Conservation (phyloP, 2,797 vertebrate genomes). For the Lerista edwardsae region DNA sequence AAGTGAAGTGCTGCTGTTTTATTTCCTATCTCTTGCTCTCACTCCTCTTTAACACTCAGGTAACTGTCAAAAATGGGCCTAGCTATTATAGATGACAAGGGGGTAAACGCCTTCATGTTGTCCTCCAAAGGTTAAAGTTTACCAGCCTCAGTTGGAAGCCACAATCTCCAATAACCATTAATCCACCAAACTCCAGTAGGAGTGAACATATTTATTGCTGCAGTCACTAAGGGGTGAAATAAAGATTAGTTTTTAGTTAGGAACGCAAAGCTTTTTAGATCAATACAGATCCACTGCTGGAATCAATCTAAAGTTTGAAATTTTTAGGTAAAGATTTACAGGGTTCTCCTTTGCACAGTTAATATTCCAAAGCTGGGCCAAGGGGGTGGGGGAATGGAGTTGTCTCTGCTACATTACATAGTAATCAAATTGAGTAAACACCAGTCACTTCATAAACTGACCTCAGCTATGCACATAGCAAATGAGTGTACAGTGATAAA, state of each 20-base stretch:
- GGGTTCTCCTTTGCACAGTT: slow-evolving; percentile 77
- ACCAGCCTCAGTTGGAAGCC: slow-evolving; percentile 77
- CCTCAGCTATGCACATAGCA: slow-evolving; percentile 70
- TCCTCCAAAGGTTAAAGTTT: slow-evolving; percentile 84
- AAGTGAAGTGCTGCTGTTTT: slow-evolving; percentile 54
- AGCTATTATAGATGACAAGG: slow-evolving; percentile 78
- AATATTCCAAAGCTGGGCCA: slow-evolving; percentile 72
- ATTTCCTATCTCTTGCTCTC: slow-evolving; percentile 62
- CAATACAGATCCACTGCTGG: slow-evolving; percentile 80
- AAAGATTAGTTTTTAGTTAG: slow-evolving; percentile 86
- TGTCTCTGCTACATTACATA: slow-evolving; percentile 74
- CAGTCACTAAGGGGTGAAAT: slow-evolving; percentile 85
- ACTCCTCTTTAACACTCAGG: slow-evolving; percentile 75
- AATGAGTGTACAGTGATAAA: slow-evolving; percentile 73
- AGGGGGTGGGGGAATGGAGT: slow-evolving; percentile 58
- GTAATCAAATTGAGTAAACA: slow-evolving; percentile 78
- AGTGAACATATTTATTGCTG: slow-evolving; percentile 81
- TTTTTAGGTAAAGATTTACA: slow-evolving; percentile 87
- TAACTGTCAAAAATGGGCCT: slow-evolving; percentile 74
- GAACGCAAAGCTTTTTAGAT: slow-evolving; percentile 83
- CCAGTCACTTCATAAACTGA: slow-evolving; percentile 73
- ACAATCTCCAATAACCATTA: slow-evolving; percentile 83
- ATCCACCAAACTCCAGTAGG: slow-evolving; percentile 77
- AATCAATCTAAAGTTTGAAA: slow-evolving; percentile 86
- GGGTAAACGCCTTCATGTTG: slow-evolving; percentile 75